Evolutionary conservation across 2,888 invertebrate genomes (phyloP).

Genomic region (Oxyteleia sp.): DNA sequence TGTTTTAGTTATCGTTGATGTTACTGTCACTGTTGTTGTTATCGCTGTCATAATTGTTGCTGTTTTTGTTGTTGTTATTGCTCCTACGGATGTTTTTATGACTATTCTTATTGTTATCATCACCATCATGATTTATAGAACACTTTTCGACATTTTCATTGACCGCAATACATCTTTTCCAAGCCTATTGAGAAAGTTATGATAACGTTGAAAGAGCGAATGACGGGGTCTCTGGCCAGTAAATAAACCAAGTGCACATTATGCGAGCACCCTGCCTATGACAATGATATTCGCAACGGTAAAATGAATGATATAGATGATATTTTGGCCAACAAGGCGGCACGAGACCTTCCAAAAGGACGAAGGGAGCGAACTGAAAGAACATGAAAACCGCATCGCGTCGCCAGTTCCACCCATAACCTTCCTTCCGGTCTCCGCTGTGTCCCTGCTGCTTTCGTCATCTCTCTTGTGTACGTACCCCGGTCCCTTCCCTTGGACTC

Average conservation of each 20-base stretch:
- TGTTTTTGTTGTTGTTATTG: too few species aligned
- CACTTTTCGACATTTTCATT: too few species aligned
- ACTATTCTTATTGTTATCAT: too few species aligned
- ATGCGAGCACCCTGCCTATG: slow-evolving; percentile 75
- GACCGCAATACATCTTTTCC: neutral
- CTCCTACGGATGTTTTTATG: too few species aligned
- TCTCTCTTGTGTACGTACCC: slow-evolving; percentile 60
- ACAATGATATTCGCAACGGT: slow-evolving; percentile 82
- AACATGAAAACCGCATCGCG: slow-evolving; percentile 88
- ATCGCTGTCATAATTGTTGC: too few species aligned
- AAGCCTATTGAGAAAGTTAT: slow-evolving; percentile 27
- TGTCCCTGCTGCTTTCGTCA: slow-evolving; percentile 75
- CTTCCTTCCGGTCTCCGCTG: slow-evolving; percentile 85
- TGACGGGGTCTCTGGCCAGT: slow-evolving; percentile 37
- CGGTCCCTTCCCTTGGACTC: slow-evolving; percentile 67
- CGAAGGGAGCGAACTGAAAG: slow-evolving; percentile 85
- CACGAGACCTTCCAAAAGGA: slow-evolving; percentile 83
- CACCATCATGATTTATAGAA: too few species aligned
- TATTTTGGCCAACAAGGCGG: slow-evolving; percentile 84
- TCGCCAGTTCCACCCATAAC: slow-evolving; percentile 81
- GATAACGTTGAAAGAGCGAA: slow-evolving; percentile 29
- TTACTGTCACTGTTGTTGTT: too few species aligned
- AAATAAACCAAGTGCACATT: slow-evolving; percentile 80
- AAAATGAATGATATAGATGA: slow-evolving; percentile 83
- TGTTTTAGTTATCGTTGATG: too few species aligned